These are phyloP conservation scores for Girardinus metallicus DNA, from an alignment of 2,797 vertebrate genomes.

Conservation along the genomic window DNA sequence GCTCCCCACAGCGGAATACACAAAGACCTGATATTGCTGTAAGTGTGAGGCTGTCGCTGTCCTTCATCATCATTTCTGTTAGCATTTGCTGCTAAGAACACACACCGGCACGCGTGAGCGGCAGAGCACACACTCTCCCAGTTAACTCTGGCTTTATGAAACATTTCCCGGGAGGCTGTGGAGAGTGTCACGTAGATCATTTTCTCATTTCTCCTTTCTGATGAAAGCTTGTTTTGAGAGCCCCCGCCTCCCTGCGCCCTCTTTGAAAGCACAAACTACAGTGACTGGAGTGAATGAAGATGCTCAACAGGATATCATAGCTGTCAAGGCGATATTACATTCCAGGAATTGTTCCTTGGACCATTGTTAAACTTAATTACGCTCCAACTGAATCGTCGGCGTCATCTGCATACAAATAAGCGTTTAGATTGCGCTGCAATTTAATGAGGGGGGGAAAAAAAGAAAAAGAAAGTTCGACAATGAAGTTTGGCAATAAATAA, in stretches of 20 bases:
- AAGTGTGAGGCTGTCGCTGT: slow-evolving; percentile 32
- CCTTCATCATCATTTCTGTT: slow-evolving; percentile 49
- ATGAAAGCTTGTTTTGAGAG: slow-evolving; percentile 62
- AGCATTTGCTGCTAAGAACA: slow-evolving; percentile 21
- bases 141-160: slow-evolving; percentile 57
- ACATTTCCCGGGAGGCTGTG: slow-evolving; percentile 56
- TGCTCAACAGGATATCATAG: slow-evolving; percentile 54
- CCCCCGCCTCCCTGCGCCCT: neutral
- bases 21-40: slow-evolving; percentile 28
- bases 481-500: slow-evolving; percentile 17
- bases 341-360: slow-evolving; percentile 51
- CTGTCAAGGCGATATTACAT: slow-evolving; percentile 59
- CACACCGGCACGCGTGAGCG: slow-evolving; percentile 6
- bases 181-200: slow-evolving; percentile 66
- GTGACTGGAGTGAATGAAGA: slow-evolving; percentile 58
- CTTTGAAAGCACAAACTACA: slow-evolving; percentile 42
- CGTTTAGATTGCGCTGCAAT: slow-evolving; percentile 36
- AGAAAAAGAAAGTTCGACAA: neutral
- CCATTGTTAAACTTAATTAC: slow-evolving; percentile 59
- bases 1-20: slow-evolving; percentile 2
- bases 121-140: slow-evolving; percentile 25
- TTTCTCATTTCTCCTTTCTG: slow-evolving; percentile 73
- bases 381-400: slow-evolving; percentile 35
- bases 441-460: slow-evolving; percentile 23
- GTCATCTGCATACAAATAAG: slow-evolving; percentile 58